A percentile compares a stretch with the other conserved stretches of the same genome.
Evolutionary conservation across 1,140 invertebrate species (phyloP).

Genomic region (Diorhabda carinulata): DNA sequence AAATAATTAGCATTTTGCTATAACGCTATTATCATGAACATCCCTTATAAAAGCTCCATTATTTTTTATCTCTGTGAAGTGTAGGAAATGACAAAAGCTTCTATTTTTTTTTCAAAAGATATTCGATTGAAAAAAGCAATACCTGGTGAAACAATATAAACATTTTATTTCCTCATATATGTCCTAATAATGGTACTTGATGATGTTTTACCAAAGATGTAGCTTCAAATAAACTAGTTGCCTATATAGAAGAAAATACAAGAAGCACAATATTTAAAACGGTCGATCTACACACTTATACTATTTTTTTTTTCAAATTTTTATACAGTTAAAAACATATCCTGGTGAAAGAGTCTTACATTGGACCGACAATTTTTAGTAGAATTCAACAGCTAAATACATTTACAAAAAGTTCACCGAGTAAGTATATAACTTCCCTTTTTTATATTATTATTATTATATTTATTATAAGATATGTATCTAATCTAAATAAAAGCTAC

Average conservation of each 20-base stretch:
- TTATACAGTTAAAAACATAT: constrained; percentile 18
- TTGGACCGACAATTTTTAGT: not conserved
- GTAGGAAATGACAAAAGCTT: not conserved
- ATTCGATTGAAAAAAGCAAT: too few species aligned
- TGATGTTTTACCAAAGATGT: too few species aligned
- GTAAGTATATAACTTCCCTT: constrained; percentile 2
- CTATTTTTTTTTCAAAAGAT: not conserved
- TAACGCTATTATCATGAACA: too few species aligned
- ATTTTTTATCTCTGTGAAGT: not conserved
- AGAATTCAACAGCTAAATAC: not conserved
- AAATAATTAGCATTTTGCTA: too few species aligned
- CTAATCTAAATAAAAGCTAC: constrained; percentile 24
- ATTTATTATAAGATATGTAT: constrained; percentile 25
- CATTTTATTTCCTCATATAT: too few species aligned
- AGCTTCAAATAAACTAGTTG: not conserved
- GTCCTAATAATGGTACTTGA: too few species aligned
- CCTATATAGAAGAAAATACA: not conserved
- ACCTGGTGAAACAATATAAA: too few species aligned
- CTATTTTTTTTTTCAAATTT: constrained; percentile 19
- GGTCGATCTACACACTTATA: constrained; percentile 33
- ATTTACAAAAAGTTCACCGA: not conserved
- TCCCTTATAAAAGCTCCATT: too few species aligned
- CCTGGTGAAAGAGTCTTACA: not conserved
- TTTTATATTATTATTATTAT: not conserved
- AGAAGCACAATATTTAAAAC: constrained; percentile 15